phyloP scores from a whole-genome alignment of 2,797 vertebrate species.

The Chanos chanos region DNA sequence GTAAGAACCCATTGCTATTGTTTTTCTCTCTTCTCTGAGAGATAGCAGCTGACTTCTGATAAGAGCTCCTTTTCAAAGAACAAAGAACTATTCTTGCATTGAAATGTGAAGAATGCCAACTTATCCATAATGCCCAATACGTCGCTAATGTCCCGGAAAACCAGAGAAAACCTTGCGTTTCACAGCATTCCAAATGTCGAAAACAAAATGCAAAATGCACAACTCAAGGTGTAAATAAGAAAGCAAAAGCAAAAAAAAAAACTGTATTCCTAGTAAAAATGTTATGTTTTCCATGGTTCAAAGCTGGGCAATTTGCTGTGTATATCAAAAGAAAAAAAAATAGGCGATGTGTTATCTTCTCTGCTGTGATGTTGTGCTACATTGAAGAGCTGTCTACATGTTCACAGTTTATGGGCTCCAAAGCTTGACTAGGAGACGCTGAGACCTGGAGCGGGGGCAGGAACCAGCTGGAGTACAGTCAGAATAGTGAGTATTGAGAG shows the following conservation, averaged over 20 bases:
- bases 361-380: conserved; percentile 38
- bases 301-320: conserved; percentile 2
- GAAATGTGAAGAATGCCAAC: conserved; percentile 33
- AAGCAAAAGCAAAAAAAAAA: conserved; percentile 19
- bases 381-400: conserved; percentile 30
- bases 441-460: conserved; percentile 25
- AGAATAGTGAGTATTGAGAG: conserved; percentile 47
- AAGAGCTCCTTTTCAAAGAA: not conserved
- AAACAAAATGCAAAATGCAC: conserved; percentile 25
- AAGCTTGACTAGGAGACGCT: conserved; percentile 28
- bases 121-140: conserved; percentile 45
- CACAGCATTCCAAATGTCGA: conserved; percentile 37
- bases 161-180: conserved; percentile 41
- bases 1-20: not conserved
- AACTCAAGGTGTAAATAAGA: conserved; percentile 26
- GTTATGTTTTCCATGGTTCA: conserved; percentile 2
- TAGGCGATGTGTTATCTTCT: conserved; percentile 33
- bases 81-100: conserved; percentile 11
- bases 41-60: conserved; percentile 37
- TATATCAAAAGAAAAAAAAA: conserved; percentile 24
- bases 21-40: not conserved
- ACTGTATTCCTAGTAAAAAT: conserved; percentile 8
- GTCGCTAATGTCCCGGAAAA: conserved; percentile 7
- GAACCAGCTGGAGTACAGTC: conserved; percentile 39
- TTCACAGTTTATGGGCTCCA: conserved; percentile 40